A percentile compares a stretch with the other conserved stretches of the same genome.
Conservation (phyloP, 2,888 invertebrate genomes). For the Halocaridina rubra region DNA sequence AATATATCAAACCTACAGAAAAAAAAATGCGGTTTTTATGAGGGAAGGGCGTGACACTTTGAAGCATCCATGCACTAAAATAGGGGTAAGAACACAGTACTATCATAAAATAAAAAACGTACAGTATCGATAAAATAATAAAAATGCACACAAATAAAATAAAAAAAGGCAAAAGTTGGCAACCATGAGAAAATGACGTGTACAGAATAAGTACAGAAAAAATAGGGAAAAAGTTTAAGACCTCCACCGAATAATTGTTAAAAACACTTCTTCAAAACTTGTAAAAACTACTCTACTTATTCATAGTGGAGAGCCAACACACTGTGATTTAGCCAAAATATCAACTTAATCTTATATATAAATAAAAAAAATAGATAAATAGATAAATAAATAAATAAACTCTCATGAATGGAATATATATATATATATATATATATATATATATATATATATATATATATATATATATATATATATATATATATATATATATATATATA, state of each 20-base stretch:
- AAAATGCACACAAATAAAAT: background rate
- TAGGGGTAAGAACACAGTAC: background rate
- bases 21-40: too few species aligned
- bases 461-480: slow-evolving; percentile 14
- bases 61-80: too few species aligned
- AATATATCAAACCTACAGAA: too few species aligned
- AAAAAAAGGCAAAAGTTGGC: slow-evolving; percentile 4
- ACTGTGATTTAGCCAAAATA: too few species aligned
- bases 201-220: background rate
- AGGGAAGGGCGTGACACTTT: too few species aligned
- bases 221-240: background rate
- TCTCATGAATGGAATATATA: background rate
- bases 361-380: background rate
- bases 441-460: slow-evolving; percentile 14
- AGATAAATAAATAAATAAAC: too few species aligned
- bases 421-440: slow-evolving; percentile 14
- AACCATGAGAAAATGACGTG: slow-evolving; percentile 12
- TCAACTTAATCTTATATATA: background rate
- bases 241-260: background rate
- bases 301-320: too few species aligned
- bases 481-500: slow-evolving; percentile 23
- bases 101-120: too few species aligned
- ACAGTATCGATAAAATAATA: too few species aligned
- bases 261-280: too few species aligned
- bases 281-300: too few species aligned